Percentiles rank a stretch among this genome's conserved stretches.
Conservation (phyloP, 2,797 vertebrate species). For the Oreochromis grahami region DNA sequence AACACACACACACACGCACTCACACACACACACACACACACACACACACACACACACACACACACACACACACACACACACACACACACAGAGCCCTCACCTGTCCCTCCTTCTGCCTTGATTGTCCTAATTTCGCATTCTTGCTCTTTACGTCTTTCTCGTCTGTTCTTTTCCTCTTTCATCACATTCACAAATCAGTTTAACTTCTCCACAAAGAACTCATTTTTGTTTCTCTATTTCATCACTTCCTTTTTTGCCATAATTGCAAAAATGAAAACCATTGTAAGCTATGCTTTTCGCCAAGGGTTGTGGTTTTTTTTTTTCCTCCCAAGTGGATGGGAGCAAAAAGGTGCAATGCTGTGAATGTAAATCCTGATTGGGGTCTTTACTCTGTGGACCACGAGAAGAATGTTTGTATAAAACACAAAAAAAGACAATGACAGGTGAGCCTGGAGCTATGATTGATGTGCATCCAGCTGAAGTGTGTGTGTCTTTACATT, state of each 20-base stretch:
- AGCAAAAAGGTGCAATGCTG: constrained; percentile 36
- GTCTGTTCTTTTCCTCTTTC: constrained; percentile 7
- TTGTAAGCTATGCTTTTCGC: background rate
- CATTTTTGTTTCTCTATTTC: background rate
- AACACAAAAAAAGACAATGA: constrained; percentile 45
- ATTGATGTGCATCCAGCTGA: constrained; percentile 55
- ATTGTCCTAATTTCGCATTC: constrained; percentile 42
- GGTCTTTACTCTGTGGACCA: constrained; percentile 43
- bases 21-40: constrained; percentile 8
- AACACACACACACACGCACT: background rate
- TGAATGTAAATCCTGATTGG: constrained; percentile 65
- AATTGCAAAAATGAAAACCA: constrained; percentile 7
- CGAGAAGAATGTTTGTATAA: constrained; percentile 36
- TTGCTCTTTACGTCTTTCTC: background rate
- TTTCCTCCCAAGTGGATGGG: constrained; percentile 1
- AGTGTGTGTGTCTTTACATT: background rate
- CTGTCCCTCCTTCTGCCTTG: constrained; percentile 32
- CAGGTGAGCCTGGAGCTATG: constrained; percentile 49
- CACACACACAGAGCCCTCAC: constrained; percentile 13
- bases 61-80: constrained; percentile 1
- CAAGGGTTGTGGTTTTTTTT: background rate
- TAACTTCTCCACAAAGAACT: background rate
- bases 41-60: constrained; percentile 4
- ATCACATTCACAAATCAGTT: constrained; percentile 30
- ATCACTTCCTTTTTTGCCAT: background rate